Evolutionary conservation across 2,888 invertebrate species (phyloP).

Genomic region (Lithophane semibrunnea): DNA sequence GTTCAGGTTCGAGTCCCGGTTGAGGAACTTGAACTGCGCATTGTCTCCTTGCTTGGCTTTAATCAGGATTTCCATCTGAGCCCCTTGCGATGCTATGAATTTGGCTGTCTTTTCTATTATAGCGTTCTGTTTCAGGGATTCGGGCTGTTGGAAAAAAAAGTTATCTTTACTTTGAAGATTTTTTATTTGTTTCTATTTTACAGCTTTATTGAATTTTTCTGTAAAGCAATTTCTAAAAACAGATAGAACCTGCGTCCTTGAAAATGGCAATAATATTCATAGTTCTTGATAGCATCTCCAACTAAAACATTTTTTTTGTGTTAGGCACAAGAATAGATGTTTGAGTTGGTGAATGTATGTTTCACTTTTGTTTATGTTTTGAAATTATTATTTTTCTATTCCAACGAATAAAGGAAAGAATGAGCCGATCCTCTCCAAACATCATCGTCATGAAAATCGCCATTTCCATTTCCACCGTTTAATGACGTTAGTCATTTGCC

Average conservation of each 20-base stretch:
- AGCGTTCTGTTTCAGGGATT: conserved; percentile 96
- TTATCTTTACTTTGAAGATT: background rate
- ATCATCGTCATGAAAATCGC: background rate
- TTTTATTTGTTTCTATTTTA: background rate
- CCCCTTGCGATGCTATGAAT: conserved; percentile 97
- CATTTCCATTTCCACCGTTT: too few relatives aligned
- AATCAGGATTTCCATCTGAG: conserved; percentile 99
- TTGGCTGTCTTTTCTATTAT: conserved; percentile 98
- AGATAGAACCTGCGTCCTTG: background rate
- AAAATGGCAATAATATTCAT: background rate
- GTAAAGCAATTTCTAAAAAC: background rate
- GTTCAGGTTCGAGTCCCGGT: conserved; percentile 95
- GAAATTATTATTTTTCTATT: background rate
- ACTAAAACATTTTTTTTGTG: background rate
- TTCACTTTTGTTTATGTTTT: background rate
- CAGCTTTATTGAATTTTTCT: background rate
- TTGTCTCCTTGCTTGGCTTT: conserved; percentile 99
- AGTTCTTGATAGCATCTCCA: background rate
- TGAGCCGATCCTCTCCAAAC: background rate
- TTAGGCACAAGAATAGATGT: background rate
- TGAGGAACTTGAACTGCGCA: conserved; percentile 97
- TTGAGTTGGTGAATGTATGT: background rate
- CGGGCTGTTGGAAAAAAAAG: conserved; percentile 91
- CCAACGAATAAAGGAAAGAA: background rate
- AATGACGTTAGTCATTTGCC: too few relatives aligned